Evolutionary conservation across 2,888 invertebrate species (phyloP), one percentile per base, ranked within the genome.

Genomic region (Sipha maydis): DNA sequence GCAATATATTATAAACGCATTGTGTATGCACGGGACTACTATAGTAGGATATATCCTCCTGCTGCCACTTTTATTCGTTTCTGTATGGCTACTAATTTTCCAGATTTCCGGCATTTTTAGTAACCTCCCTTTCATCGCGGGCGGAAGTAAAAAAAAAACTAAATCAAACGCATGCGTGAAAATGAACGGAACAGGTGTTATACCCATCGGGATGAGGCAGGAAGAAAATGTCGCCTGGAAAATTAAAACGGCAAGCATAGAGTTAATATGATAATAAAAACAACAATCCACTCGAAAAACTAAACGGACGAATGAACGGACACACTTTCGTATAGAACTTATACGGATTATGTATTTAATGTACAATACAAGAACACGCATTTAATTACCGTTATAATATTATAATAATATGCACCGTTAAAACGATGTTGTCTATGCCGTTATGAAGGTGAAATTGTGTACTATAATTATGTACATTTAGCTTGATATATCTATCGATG

Each of bases 71-170:
- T 25, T 21, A 38, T 76, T n/a, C 38, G 34, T n/a, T 28, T 5
- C 31, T 5, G 28, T 54, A 48, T 38, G 17, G 83, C 54, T 67
- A 25, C 67, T 48, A 77, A 69, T 85, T 76, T 85, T 77, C 67
- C 41, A 85, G 85, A 84, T 84, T 84, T 67, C 21, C 41, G 67
- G 21, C 48, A n/a, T 77, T 85, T 77, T 85, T 67, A 4, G 1
- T 3, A 17, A 41, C 41, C 38, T 14, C 3, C 56, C 54, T 19
- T 19, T 28, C 21, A 5, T 25, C 7, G 25, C 56, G 25, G 61
- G 0, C 21, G 61, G 56, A 3, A 0, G 61, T 21, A 25, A 5
- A 61, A 9, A 25, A 61, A 48, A 48, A 48, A 48, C 11, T 11
- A 48, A 48, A 48, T 48, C 14, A 48, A 48, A 48, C 14, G 14